phyloP scores from a whole-genome alignment of 2,113 vertebrate species.

The Rynchops niger region DNA sequence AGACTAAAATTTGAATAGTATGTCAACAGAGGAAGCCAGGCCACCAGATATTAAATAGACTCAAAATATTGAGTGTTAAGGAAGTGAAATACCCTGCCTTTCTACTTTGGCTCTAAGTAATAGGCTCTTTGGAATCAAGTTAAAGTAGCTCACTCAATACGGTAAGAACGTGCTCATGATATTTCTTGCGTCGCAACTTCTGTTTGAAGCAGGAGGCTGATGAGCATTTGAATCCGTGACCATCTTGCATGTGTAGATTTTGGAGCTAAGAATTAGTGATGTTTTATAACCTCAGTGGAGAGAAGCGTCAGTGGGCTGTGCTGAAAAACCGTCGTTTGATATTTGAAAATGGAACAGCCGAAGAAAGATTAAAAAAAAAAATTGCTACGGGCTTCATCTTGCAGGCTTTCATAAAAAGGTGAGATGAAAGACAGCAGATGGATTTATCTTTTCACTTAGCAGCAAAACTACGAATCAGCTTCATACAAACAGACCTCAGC shows the following conservation, averaged over 20 bases:
- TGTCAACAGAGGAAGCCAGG: neutral
- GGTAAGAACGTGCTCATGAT: neutral
- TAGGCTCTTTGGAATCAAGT: neutral
- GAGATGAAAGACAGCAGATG: constrained; percentile 74
- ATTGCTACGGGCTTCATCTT: constrained; percentile 53
- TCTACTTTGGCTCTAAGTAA: neutral
- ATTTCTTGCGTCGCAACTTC: neutral
- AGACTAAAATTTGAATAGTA: neutral
- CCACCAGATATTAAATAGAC: neutral
- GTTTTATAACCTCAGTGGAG: constrained; percentile 52
- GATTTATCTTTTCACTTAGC: constrained; percentile 74
- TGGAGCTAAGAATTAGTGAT: constrained; percentile 56
- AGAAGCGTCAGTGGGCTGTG: constrained; percentile 42
- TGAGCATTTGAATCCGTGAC: constrained; percentile 25
- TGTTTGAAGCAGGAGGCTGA: constrained; percentile 12
- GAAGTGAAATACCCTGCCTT: neutral
- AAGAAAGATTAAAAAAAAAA: constrained; percentile 43
- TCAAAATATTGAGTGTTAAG: neutral
- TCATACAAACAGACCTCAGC: constrained; percentile 73
- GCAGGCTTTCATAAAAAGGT: constrained; percentile 67
- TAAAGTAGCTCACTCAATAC: neutral
- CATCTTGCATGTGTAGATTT: constrained; percentile 43
- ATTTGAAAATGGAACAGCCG: constrained; percentile 65
- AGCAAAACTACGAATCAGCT: constrained; percentile 68
- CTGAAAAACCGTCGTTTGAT: constrained; percentile 59